Evolutionary conservation across 2,888 invertebrate species (phyloP).

Genomic region (Linhomoeus sp.): DNA sequence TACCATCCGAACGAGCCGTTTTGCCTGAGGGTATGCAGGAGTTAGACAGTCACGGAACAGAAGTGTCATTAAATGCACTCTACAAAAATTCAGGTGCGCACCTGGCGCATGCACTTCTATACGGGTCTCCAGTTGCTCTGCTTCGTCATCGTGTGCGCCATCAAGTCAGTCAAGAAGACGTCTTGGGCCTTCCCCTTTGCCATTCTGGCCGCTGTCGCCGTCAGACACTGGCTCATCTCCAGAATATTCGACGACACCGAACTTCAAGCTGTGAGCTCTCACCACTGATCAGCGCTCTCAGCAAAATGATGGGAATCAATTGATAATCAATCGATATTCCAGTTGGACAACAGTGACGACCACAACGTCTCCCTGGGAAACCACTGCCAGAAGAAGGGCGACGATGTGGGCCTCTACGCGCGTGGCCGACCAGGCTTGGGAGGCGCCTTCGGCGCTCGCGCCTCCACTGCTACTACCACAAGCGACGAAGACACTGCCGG

Average conservation of each 20-base stretch:
- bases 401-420: no score
- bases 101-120: slow-evolving; percentile 75
- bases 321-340: no score
- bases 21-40: slow-evolving; percentile 51
- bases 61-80: no score
- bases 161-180: slow-evolving; percentile 78
- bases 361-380: no score
- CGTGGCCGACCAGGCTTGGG: no score
- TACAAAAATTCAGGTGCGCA: slow-evolving; percentile 1
- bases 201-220: slow-evolving; percentile 55
- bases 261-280: slow-evolving; percentile 54
- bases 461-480: no score
- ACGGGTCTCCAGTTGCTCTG: slow-evolving; percentile 61
- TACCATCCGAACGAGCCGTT: slow-evolving; percentile 75
- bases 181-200: slow-evolving; percentile 82
- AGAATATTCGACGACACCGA: slow-evolving; percentile 58
- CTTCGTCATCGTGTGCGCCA: slow-evolving; percentile 37
- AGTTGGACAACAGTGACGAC: no score
- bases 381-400: no score
- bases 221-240: slow-evolving; percentile 47
- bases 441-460: no score
- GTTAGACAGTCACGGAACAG: background rate
- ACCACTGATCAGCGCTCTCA: no score
- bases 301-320: no score
- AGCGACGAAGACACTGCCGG: no score